Percentiles rank a stretch among this genome's conserved stretches.
These are phyloP conservation scores for Drosophila siamana DNA, from an alignment of 2,888 invertebrate genomes.

Conservation along the genomic window DNA sequence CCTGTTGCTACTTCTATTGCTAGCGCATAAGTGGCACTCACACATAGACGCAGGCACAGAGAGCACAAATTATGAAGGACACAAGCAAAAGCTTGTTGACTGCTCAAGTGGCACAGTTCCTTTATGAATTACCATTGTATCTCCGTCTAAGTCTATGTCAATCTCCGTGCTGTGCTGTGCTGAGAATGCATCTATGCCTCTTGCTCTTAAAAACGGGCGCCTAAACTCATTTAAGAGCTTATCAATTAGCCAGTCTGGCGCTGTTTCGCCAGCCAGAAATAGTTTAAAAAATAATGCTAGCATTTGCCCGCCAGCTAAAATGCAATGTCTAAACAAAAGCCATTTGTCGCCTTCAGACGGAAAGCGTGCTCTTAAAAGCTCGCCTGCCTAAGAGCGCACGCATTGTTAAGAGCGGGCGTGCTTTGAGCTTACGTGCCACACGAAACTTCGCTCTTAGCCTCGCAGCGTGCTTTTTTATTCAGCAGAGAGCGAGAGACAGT, in stretches of 20 bases:
- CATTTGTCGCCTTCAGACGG: conserved; percentile 8
- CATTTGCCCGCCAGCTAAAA: conserved; percentile 5
- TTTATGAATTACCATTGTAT: conserved; percentile 49
- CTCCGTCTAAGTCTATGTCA: background rate
- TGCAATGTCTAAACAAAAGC: conserved; percentile 9
- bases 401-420: conserved; percentile 31
- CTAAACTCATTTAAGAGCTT: conserved; percentile 53
- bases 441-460: conserved; percentile 11
- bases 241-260: conserved; percentile 55
- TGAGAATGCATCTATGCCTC: conserved; percentile 26
- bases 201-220: conserved; percentile 48
- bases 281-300: conserved; percentile 21
- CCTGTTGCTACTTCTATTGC: conserved; percentile 69
- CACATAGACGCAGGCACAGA: conserved; percentile 15
- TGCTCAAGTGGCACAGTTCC: conserved; percentile 75
- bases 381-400: conserved; percentile 32
- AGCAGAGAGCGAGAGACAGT: conserved; percentile 39
- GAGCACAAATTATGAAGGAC: conserved; percentile 60
- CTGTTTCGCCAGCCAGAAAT: conserved; percentile 23
- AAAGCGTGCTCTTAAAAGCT: conserved; percentile 64
- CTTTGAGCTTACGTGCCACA: conserved; percentile 52
- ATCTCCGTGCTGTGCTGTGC: conserved; percentile 6
- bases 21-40: conserved; percentile 49
- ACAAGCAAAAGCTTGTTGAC: conserved; percentile 75
- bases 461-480: conserved; percentile 36